Base-by-base conservation (phyloP, 2,888 invertebrate genomes). In the Phania funesta region DNA sequence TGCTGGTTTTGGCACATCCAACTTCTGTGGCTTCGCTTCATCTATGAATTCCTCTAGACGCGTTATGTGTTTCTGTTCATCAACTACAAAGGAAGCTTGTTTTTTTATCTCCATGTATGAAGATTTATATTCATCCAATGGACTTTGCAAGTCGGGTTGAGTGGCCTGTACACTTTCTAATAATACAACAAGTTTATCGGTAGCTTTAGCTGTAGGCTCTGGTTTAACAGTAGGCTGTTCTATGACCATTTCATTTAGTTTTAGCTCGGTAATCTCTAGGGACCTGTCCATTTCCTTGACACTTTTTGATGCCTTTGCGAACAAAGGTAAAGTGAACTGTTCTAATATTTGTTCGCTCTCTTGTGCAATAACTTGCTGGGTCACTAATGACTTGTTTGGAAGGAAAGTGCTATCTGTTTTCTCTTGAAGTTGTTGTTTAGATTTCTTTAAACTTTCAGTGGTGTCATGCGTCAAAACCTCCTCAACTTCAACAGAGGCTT, bases 81-180 rank as follows among this genome's bases (percentile, higher is more conserved):
- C 92, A 44, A 95, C 88, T 77, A 93, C 92, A 7, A 95, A 84
- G 54, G 91, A 92, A 2, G 95, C 95, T 52, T 88, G 92, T 86
- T 93, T 93, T 56, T 89, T 89, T 13, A 91, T 86, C 35, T 80
- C 67, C 4, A 85, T 5, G 8, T 81, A 68, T n/a, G 92, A 87
- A 8, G 89, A 86, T 22, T 94, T 91, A 9, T 58, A 65, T 62
- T 93, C 93, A 2, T 92, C 90, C 90, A 94, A 94, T 65, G 94
- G 94, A 73, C 94, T 92, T 87, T 95, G 94, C 18, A 93, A 90
- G 85, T 94, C 94, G 3, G 93, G 92, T 26, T 93, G 91, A 64
- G 92, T 93, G 58, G 94, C 93, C 29, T 93, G 91, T 35, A 96
- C 87, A 84, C 93, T 92, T 82, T 93, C 91, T 48, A 92, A 91